Conservation (phyloP, 2,113 vertebrate species). For the Microtus pennsylvanicus region DNA sequence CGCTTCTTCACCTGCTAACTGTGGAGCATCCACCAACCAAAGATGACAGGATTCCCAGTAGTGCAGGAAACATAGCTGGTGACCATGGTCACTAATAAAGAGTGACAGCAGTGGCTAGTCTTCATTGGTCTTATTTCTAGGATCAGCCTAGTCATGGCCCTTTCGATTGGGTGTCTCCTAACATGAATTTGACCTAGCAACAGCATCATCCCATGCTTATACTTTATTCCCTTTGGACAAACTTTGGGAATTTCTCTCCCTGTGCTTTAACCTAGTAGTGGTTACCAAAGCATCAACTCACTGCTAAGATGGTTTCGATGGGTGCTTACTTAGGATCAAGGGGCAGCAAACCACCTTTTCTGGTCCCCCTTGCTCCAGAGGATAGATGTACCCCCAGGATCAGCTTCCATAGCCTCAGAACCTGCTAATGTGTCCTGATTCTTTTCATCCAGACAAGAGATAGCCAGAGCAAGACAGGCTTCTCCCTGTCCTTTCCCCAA, state of each 20-base stretch:
- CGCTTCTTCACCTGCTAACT: background rate
- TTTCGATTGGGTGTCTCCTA: background rate
- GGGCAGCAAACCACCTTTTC: background rate
- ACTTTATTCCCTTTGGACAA: slow-evolving; percentile 47
- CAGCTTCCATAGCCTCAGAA: background rate
- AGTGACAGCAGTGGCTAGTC: background rate
- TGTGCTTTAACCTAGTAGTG: background rate
- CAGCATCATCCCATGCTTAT: background rate
- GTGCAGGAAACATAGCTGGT: accelerated
- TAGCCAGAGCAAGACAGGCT: background rate
- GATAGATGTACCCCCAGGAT: background rate
- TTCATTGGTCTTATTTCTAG: background rate
- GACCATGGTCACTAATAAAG: background rate
- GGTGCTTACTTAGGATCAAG: background rate
- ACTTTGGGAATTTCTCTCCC: background rate
- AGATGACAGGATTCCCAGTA: background rate
- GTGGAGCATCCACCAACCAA: background rate
- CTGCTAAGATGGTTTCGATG: background rate
- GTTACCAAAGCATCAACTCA: background rate
- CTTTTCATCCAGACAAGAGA: background rate
- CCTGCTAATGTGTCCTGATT: background rate
- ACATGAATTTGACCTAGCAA: background rate
- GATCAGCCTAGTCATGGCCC: background rate
- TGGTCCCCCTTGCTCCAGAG: background rate
- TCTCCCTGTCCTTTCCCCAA: background rate